Percentiles rank a stretch among this genome's conserved stretches.
Evolutionary conservation across 2,797 vertebrate genomes (phyloP).

Genomic region (Aeoliscus strigatus): DNA sequence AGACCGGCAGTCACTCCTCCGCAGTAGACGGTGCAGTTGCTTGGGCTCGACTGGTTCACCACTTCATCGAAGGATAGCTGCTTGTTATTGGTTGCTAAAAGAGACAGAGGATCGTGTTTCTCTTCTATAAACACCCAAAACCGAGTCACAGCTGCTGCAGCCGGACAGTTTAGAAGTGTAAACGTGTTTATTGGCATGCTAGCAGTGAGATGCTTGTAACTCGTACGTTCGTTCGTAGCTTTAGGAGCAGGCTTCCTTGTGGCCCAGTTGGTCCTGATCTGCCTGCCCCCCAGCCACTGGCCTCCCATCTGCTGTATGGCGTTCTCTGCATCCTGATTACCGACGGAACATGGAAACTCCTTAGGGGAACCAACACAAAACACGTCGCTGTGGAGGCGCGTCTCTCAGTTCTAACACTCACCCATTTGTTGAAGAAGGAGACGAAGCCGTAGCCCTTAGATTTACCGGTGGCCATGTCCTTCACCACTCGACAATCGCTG

Average conservation of each 20-base stretch:
- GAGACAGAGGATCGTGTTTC: not conserved
- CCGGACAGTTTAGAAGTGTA: too few species aligned
- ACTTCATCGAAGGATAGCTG: constrained; percentile 95
- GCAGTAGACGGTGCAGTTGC: constrained; percentile 97
- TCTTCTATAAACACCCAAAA: too few species aligned
- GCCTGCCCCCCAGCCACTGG: constrained; percentile 94
- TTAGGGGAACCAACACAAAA: too few species aligned
- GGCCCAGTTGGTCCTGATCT: constrained; percentile 98
- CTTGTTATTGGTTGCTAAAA: constrained; percentile 81
- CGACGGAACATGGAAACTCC: constrained; percentile 1
- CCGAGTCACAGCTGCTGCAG: too few species aligned
- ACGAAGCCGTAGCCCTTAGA: constrained; percentile 99
- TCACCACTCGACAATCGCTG: constrained; percentile 96
- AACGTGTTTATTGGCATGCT: too few species aligned
- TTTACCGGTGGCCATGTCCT: constrained; percentile 97
- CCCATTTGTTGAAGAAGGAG: constrained; percentile 99
- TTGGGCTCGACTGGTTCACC: constrained; percentile 93
- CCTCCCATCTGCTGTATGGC: constrained; percentile 98
- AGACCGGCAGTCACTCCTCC: constrained; percentile 91
- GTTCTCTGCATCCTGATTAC: constrained; percentile 87
- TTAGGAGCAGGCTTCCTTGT: constrained; percentile 96
- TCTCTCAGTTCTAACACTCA: too few species aligned
- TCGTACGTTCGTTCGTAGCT: constrained; percentile 83
- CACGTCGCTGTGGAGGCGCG: constrained; percentile 1
- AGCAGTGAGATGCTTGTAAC: too few species aligned